A percentile compares a stretch with the other conserved stretches of the same genome.
Conservation (phyloP, 2,797 vertebrate genomes). For the Sebastes hubbsi region DNA sequence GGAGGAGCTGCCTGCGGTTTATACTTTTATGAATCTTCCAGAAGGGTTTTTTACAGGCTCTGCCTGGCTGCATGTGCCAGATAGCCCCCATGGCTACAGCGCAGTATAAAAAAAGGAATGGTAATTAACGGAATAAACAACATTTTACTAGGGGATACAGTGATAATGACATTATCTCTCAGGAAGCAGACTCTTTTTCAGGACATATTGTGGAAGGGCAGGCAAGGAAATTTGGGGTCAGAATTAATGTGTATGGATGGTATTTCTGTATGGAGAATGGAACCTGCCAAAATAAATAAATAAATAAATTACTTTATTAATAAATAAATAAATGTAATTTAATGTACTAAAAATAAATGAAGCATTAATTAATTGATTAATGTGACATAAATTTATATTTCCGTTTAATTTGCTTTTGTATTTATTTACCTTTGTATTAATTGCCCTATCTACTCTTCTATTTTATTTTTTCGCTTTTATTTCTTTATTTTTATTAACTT, state of each 20-base stretch:
- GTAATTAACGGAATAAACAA: constrained; percentile 76
- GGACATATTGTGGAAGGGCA: constrained; percentile 21
- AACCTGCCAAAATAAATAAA: too few relatives aligned
- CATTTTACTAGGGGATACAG: constrained; percentile 53
- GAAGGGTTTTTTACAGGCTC: constrained; percentile 65
- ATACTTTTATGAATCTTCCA: constrained; percentile 74
- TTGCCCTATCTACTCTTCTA: too few relatives aligned
- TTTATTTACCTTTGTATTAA: too few relatives aligned
- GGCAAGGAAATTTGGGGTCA: not conserved
- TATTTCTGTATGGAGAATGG: not conserved
- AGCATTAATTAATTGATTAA: too few relatives aligned
- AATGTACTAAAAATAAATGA: too few relatives aligned
- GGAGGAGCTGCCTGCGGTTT: constrained; percentile 64
- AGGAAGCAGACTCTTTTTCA: constrained; percentile 38
- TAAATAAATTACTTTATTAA: too few relatives aligned
- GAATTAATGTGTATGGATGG: not conserved
- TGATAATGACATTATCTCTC: constrained; percentile 64
- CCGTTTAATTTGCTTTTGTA: too few relatives aligned
- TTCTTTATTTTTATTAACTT: too few relatives aligned
- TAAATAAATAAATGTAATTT: too few relatives aligned
- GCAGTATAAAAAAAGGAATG: constrained; percentile 49
- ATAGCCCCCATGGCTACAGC: constrained; percentile 53
- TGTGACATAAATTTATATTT: too few relatives aligned
- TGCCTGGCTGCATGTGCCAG: constrained; percentile 61
- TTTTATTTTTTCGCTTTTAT: too few relatives aligned